Evolutionary conservation across 2,797 vertebrate species (phyloP), one percentile per base, ranked within the genome.

Genomic region (Silurus lanzhouensis): DNA sequence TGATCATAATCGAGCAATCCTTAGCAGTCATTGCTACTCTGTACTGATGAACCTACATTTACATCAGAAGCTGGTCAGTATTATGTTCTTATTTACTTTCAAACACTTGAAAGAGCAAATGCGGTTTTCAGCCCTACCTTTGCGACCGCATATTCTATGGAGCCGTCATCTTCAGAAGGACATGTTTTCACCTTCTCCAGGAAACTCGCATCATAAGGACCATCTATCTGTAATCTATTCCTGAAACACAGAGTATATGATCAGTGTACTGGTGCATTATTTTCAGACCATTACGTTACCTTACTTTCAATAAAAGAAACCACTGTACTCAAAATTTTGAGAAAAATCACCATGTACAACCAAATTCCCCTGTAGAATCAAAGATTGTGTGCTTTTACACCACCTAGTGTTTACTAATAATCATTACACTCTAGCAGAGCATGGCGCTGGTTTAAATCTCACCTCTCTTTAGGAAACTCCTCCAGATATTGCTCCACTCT

Each of bases 1-100:
- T 93, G 0, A 98, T 96, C 97, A 99, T 99, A 89, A 99, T 94
- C 85, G 98, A 99, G 91, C 98, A 99, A 93, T 99, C 98, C 90
- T 99, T 99, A 27, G 97, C 97, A 0, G 98, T 99, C 97, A 98
- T 98, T 78, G 97, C 95, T 5, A 97, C 96, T 67, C 98, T 95
- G 92, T 99, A 99, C 90, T 99, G 98, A 88, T 98, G 97, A 88
- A 99, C 96, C 98, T 99, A 55, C 97, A 64, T 4, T 38, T 44
- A 20, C 9, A 70, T 17, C 12, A 81, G 13, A 79, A 60, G 25
- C 9, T 22, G 6, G 46, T 82, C 22, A 72, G 31, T 58, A 22
- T 1, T 1, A 10, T 55, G 64, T 14, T 17, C 20, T 8, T 46
- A 4, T 31, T 52, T 12, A 4, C 52, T 15, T n/a, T n/a, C 25